These are phyloP conservation scores for Rhyacophila evoluta DNA, from an alignment of 2,888 invertebrate genomes.

Conservation along the genomic window DNA sequence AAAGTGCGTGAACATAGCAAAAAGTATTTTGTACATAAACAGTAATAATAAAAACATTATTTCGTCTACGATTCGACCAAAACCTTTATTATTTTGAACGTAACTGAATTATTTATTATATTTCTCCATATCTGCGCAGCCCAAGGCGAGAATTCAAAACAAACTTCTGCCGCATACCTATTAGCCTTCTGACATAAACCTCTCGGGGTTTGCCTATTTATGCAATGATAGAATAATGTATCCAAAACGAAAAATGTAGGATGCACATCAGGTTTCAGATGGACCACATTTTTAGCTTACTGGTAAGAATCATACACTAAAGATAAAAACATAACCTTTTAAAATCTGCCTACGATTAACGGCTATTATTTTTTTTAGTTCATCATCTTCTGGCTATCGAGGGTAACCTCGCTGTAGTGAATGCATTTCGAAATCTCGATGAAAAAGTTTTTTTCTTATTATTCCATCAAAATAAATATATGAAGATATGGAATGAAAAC, in stretches of 20 bases:
- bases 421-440: too few species aligned
- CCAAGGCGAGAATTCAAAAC: conserved; percentile 25
- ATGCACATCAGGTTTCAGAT: not conserved
- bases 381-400: too few species aligned
- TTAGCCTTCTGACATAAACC: conserved; percentile 30
- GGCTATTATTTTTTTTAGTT: too few species aligned
- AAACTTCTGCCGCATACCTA: conserved; percentile 44
- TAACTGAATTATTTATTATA: conserved; percentile 34
- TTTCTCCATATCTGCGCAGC: conserved; percentile 5
- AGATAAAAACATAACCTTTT: too few species aligned
- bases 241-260: not conserved
- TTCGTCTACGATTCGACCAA: conserved; percentile 5
- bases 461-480: too few species aligned
- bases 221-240: conserved; percentile 20
- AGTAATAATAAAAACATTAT: conserved; percentile 15
- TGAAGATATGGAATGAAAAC: too few species aligned
- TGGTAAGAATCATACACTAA: too few species aligned
- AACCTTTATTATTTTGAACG: conserved; percentile 23
- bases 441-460: too few species aligned
- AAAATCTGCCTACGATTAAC: too few species aligned
- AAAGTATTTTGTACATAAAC: not conserved
- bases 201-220: conserved; percentile 26
- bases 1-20: not conserved
- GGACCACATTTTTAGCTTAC: too few species aligned
- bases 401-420: too few species aligned